phyloP scores from a whole-genome alignment of 30 jellyfish, hydroid and myxozoan species.

The Catostylus mosaicus region DNA sequence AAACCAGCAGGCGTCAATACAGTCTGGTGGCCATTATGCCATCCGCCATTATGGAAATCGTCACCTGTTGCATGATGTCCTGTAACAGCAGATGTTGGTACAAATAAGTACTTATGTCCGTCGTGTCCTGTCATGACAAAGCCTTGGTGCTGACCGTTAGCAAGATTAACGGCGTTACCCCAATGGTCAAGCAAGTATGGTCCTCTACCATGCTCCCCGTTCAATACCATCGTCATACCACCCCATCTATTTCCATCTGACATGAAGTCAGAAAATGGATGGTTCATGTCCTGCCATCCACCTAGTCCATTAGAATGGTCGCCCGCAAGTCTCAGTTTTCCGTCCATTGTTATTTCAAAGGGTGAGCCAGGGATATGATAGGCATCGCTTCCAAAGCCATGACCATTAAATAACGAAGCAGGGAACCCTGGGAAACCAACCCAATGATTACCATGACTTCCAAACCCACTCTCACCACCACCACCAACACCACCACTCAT shows the following conservation, averaged over 20 bases:
- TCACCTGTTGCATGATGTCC: slow-evolving; percentile 80
- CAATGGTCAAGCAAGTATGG: slow-evolving; percentile 90
- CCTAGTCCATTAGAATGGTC: slow-evolving; percentile 48
- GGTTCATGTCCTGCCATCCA: slow-evolving; percentile 78
- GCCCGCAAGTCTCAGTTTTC: slow-evolving; percentile 59
- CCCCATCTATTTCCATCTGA: slow-evolving; percentile 82
- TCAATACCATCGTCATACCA: slow-evolving; percentile 78
- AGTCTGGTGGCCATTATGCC: slow-evolving; percentile 86
- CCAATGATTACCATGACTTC: slow-evolving; percentile 71
- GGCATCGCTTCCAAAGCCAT: slow-evolving; percentile 27
- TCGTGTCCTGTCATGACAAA: slow-evolving; percentile 74
- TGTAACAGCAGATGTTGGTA: slow-evolving; percentile 80
- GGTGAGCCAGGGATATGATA: slow-evolving; percentile 68
- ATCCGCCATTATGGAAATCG: slow-evolving; percentile 77
- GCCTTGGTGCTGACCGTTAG: slow-evolving; percentile 76
- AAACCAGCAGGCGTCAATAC: slow-evolving; percentile 93
- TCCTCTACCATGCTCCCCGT: slow-evolving; percentile 72
- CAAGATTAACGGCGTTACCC: slow-evolving; percentile 76
- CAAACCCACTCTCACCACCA: slow-evolving; percentile 28
- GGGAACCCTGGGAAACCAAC: slow-evolving; percentile 88
- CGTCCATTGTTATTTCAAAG: slow-evolving; percentile 67
- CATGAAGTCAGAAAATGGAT: slow-evolving; percentile 63
- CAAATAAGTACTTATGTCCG: slow-evolving; percentile 77
- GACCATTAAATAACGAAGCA: slow-evolving; percentile 56
- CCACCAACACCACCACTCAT: slow-evolving; percentile 25